Evolutionary conservation across 1,140 invertebrate species (phyloP), one percentile per base, ranked within the genome.

Genomic region (Diorhabda carinulata): DNA sequence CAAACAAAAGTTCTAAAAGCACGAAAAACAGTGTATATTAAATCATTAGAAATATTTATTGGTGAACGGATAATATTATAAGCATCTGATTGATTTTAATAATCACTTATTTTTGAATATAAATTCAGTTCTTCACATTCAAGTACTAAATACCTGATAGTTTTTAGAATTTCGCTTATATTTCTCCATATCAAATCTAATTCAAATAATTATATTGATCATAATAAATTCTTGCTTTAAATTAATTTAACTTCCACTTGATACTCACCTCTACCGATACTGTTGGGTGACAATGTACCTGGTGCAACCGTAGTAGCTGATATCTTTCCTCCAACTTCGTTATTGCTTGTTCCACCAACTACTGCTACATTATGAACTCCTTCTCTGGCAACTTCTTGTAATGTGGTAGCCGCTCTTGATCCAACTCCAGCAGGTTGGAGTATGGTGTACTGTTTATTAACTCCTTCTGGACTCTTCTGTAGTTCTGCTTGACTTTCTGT

Each of bases 361-460:
- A 90, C 86, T 4, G 90, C 83, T 45, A 87, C 87, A 75, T 83
- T 86, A 2, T 87, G 83, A 43, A 89, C 87, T 56, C 87, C 88
- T 69, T 90, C 88, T 9, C 89, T 79, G 2, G 87, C 84, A 5
- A 89, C 88, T 76, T 93, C 91, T 76, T 93, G 91, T 61, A 93
- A 86, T 0, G 90, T 90, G 25, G 88, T 90, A 2, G 91, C 90
- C 0, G 90, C 90, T 44, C 91, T 85, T 4, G 91, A 92, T 3
- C 90, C 89, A 0, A 87, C 85, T 9, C 88, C 89, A 5, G 92
- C 91, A 2, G 92, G 92, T 77, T 94, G 92, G 10, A 93, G 82
- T 62, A 93, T 92, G 9, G 92, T 94, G 75, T 93, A 94, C 75
- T 93, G 91, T 80, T 87, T 70, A 82, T 83, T 47, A 57, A 79